These are phyloP conservation scores for Atractosteus spatula DNA, from an alignment of 2,113 vertebrate genomes.

Conservation along the genomic window DNA sequence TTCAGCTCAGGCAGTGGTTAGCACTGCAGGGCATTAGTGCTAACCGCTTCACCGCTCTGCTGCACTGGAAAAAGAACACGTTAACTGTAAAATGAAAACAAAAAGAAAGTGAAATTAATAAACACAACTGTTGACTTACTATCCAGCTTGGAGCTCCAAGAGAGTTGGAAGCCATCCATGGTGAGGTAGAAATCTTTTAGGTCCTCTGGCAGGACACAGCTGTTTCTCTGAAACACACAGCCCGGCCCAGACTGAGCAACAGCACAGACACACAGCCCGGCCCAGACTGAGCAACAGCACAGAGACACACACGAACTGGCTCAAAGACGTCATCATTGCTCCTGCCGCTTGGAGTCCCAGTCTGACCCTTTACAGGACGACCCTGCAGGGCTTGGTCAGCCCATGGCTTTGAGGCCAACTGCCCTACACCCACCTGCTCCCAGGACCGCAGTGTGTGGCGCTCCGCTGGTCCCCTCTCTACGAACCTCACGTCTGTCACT, in stretches of 20 bases:
- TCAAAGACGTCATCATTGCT: too few species aligned
- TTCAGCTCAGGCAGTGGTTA: too few species aligned
- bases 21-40: too few species aligned
- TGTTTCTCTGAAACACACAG: slow-evolving; percentile 76
- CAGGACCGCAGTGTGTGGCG: slow-evolving; percentile 83
- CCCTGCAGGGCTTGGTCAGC: too few species aligned
- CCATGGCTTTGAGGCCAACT: too few species aligned
- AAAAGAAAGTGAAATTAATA: neutral
- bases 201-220: slow-evolving; percentile 86
- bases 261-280: neutral
- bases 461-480: slow-evolving; percentile 84
- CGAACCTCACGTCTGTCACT: slow-evolving; percentile 81
- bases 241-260: neutral
- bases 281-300: too few species aligned
- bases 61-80: too few species aligned
- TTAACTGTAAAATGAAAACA: too few species aligned
- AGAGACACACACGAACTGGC: too few species aligned
- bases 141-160: slow-evolving; percentile 86
- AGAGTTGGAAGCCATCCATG: slow-evolving; percentile 87
- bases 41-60: too few species aligned
- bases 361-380: too few species aligned
- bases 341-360: too few species aligned
- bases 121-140: slow-evolving; percentile 58
- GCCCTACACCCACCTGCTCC: slow-evolving; percentile 79
- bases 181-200: slow-evolving; percentile 92